Evolutionary conservation across 2,113 vertebrate genomes (phyloP), one percentile per base, ranked within the genome.

Genomic region (Eulemur macaco): DNA sequence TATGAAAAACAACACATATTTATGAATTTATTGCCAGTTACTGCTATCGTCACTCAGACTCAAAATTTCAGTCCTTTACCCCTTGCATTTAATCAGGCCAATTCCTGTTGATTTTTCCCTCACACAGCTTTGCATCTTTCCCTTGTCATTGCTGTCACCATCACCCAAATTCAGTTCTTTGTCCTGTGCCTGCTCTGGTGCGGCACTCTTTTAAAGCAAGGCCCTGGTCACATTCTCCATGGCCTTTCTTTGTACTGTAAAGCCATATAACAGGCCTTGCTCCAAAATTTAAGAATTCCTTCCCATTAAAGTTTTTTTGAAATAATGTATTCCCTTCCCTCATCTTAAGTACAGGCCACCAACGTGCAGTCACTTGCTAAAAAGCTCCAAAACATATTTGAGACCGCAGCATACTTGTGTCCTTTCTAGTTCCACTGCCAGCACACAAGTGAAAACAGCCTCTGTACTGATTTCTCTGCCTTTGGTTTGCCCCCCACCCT

Each of bases 391-490:
- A 34, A 9, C 45, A 34, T 6, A 45, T 34, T 87, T 69, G 50
- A 54, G 14, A 23, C n/a, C 14, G 0, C 13, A 42, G 47, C 78
- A 64, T 3, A n/a, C 13, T 14, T 2, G 1, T 29, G 12, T 78
- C 45, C 15, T 45, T 7, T 45, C 25, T 17, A 34, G 60, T 73
- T 37, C 66, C 20, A 21, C 0, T 0, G 47, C 52, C 39, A 85
- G 63, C 63, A 50, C 52, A 15, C 21, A 27, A 29, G 45, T 45
- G 34, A 83, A 42, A 37, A 5, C 0, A 39, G 12, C 66, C 31
- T 52, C 73, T 25, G 4, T 42, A n/a, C 18, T 68, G 45, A 60
- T 20, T 39, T 25, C 21, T 15, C 27, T 12, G 37, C 13, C 45
- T 52, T 23, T 8, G 42, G 34, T 86, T 58, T 13, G 50, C 64